Evolutionary conservation across 1,140 invertebrate species (phyloP).

Genomic region (Triops cancriformis): DNA sequence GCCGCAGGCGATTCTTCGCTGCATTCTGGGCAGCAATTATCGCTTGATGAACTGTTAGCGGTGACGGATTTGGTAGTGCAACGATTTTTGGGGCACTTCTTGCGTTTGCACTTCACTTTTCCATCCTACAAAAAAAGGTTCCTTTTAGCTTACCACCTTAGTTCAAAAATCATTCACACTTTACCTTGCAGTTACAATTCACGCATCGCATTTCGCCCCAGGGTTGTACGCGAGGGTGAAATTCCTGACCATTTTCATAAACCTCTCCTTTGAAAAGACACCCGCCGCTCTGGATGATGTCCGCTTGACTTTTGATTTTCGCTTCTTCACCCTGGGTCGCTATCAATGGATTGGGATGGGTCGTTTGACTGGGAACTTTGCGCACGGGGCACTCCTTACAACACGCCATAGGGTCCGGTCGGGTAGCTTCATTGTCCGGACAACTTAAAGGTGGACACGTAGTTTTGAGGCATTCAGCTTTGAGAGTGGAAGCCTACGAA

Average conservation of each 20-base stretch:
- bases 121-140: constrained; percentile 55
- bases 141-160: not conserved
- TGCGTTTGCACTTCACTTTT: constrained; percentile 62
- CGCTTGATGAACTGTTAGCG: constrained; percentile 28
- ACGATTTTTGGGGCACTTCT: constrained; percentile 56
- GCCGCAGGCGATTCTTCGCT: constrained; percentile 10
- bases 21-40: constrained; percentile 35
- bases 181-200: constrained; percentile 77
- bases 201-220: constrained; percentile 78
- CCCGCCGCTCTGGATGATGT: constrained; percentile 32
- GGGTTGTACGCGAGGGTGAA: constrained; percentile 66
- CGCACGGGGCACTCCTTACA: constrained; percentile 58
- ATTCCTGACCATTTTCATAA: constrained; percentile 69
- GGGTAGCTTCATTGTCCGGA: constrained; percentile 56
- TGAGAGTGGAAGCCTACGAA: constrained; percentile 49
- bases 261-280: constrained; percentile 45
- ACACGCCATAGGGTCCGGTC: constrained; percentile 63
- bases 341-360: not conserved
- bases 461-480: constrained; percentile 63
- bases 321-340: constrained; percentile 27
- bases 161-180: not conserved
- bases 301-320: constrained; percentile 28
- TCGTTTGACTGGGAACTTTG: constrained; percentile 18
- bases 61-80: constrained; percentile 28
- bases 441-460: constrained; percentile 63